Evolutionary conservation across 2,888 invertebrate species (phyloP).

Genomic region (Hedychridium roseum): DNA sequence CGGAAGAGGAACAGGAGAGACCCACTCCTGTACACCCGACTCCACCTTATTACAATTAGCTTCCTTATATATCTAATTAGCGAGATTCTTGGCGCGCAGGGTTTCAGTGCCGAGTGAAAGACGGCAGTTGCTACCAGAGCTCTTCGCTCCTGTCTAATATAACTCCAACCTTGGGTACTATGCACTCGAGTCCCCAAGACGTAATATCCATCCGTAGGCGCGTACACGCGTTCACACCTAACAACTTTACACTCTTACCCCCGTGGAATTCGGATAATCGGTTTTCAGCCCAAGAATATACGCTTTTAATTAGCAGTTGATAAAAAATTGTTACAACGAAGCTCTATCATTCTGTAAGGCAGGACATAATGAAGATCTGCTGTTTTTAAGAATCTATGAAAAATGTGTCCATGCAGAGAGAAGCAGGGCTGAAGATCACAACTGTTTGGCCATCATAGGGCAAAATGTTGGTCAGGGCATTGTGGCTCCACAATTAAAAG

Average conservation of each 20-base stretch:
- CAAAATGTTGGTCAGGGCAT: too few species aligned
- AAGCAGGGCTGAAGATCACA: too few species aligned
- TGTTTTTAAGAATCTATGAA: too few species aligned
- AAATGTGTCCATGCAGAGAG: too few species aligned
- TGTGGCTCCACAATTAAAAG: too few species aligned
- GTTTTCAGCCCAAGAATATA: too few species aligned
- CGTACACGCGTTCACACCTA: constrained; percentile 26
- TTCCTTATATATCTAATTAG: constrained; percentile 61
- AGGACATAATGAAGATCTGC: too few species aligned
- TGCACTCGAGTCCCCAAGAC: constrained; percentile 32
- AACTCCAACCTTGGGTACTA: constrained; percentile 41
- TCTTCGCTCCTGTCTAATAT: constrained; percentile 51
- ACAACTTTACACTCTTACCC: constrained; percentile 12
- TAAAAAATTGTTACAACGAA: too few species aligned
- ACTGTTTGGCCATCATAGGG: too few species aligned
- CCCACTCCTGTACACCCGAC: constrained; percentile 48
- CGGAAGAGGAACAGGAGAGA: constrained; percentile 17
- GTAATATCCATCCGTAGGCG: constrained; percentile 36
- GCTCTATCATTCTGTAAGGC: too few species aligned
- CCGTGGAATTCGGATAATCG: background rate
- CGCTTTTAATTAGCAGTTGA: too few species aligned
- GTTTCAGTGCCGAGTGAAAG: constrained; percentile 52
- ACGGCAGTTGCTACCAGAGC: constrained; percentile 56
- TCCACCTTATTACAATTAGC: constrained; percentile 61
- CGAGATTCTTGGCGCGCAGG: constrained; percentile 56